Evolutionary conservation across 64 coral and sea anemone species (phyloP).

Genomic region (Dendronephthya gigantea): DNA sequence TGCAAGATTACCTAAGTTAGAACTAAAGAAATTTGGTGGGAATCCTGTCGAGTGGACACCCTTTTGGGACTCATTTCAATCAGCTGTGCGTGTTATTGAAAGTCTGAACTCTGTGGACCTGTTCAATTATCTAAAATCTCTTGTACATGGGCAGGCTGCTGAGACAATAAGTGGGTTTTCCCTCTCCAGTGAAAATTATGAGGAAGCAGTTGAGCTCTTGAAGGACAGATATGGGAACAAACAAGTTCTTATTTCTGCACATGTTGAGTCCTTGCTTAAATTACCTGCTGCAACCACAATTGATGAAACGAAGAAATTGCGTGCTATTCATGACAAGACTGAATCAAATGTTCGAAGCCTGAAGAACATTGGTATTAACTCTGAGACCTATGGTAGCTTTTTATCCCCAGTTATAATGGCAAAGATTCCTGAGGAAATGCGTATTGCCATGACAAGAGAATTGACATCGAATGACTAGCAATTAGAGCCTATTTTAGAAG

Average conservation of each 20-base stretch:
- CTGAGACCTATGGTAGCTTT: not conserved
- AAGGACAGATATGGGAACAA: constrained; percentile 14
- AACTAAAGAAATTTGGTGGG: constrained; percentile 25
- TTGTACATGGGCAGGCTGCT: not conserved
- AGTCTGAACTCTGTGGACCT: constrained; percentile 9
- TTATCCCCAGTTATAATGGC: not conserved
- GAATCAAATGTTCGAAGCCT: not conserved
- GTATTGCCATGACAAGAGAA: not conserved
- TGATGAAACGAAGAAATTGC: not conserved
- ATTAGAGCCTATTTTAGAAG: not conserved
- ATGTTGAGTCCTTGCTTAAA: not conserved
- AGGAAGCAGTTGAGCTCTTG: constrained; percentile 10
- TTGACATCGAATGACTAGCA: not conserved
- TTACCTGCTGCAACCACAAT: not conserved
- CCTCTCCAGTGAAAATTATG: constrained; percentile 29
- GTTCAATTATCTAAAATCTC: constrained; percentile 35
- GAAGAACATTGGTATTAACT: not conserved
- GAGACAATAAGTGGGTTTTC: constrained; percentile 26
- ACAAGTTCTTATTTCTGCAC: not conserved
- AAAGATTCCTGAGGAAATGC: not conserved
- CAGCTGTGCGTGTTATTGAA: constrained; percentile 9
- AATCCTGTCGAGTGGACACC: not conserved
- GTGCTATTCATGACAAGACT: not conserved
- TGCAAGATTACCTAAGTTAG: constrained; percentile 35
- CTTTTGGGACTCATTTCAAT: constrained; percentile 36